These are phyloP conservation scores for Neodiprion lecontei DNA, from an alignment of 1,140 invertebrate species.

Conservation along the genomic window DNA sequence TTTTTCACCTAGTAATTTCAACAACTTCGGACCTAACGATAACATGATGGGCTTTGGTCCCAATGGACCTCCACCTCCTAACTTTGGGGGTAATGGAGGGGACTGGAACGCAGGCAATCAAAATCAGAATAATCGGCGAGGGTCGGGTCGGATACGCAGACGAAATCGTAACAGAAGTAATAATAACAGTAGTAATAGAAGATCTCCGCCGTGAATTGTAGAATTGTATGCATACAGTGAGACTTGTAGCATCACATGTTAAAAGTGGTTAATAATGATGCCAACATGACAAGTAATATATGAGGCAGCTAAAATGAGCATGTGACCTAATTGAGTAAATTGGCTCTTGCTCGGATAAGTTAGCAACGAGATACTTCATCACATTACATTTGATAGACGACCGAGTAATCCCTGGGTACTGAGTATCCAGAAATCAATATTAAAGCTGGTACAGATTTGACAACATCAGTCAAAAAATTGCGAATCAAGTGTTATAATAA, in stretches of 20 bases:
- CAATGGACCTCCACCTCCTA: slow-evolving; percentile 33
- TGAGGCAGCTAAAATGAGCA: background rate
- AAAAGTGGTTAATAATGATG: slow-evolving; percentile 19
- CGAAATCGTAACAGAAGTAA: slow-evolving; percentile 51
- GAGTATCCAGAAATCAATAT: no score
- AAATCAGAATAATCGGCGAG: slow-evolving; percentile 41
- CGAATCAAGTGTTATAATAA: no score
- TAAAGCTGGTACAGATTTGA: no score
- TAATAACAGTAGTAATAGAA: slow-evolving; percentile 41
- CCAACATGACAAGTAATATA: slow-evolving; percentile 16
- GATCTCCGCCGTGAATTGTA: slow-evolving; percentile 38
- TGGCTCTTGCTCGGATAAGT: no score
- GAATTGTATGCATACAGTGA: slow-evolving; percentile 26
- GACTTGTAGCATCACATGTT: slow-evolving; percentile 9
- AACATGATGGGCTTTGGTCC: slow-evolving; percentile 31
- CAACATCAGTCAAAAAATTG: no score
- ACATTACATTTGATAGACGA: no score
- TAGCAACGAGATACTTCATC: no score
- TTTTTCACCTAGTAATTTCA: slow-evolving; percentile 19
- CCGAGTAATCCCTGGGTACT: no score
- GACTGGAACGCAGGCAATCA: slow-evolving; percentile 42
- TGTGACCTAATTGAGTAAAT: no score
- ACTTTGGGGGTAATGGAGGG: slow-evolving; percentile 21
- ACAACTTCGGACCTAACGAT: slow-evolving; percentile 40
- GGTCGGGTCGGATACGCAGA: slow-evolving; percentile 40